Base-by-base conservation (phyloP, 37 sponge, comb jelly and placozoan species). In the Ianthella basta region DNA sequence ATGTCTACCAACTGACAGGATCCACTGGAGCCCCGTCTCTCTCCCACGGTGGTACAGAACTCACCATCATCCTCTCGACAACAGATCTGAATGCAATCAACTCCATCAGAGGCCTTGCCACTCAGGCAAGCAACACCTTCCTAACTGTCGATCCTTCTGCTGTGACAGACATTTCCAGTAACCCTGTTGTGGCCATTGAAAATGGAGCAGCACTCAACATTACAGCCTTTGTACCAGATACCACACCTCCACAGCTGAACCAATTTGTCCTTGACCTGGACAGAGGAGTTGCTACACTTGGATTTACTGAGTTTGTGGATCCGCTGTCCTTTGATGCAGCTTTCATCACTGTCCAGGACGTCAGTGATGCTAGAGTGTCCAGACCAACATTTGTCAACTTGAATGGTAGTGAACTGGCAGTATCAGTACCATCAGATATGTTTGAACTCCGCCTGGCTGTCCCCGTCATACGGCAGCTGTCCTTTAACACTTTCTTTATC, bases 1-100 rank as follows among this genome's bases (percentile, higher is more conserved):
- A 61, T n/a, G 57, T 59, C 0, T 92, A 91, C 80, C 38, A 81
- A 55, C 90, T 97, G 33, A 94, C 92, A 60, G 79, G 39, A 29
- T 60, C 80, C 13, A 30, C 10, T 16, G 61, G 65, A 20, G 82
- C 66, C 3, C 60, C 55, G 18, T 54, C 83, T 15, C 50, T 85
- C 13, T 15, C 41, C 12, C 29, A 39, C 10, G 64, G 54, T 65
- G 84, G 74, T 0, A 56, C 63, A 20, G 66, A 40, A 36, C 32
- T 97, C 18, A 87, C 87, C 27, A 63, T 92, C 37, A 69, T 73
- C 53, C 59, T 96, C 27, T 86, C 92, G 19, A 12, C 39, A 10
- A 55, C 63, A 23, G 95, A 97, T 63, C 86, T 94, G 57, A 91
- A 91, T 66, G 85, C 88, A 0, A 87, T 97, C 38, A 94, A 97